These are phyloP conservation scores for Lonchura striata DNA, from an alignment of 2,113 vertebrate species.

Conservation along the genomic window DNA sequence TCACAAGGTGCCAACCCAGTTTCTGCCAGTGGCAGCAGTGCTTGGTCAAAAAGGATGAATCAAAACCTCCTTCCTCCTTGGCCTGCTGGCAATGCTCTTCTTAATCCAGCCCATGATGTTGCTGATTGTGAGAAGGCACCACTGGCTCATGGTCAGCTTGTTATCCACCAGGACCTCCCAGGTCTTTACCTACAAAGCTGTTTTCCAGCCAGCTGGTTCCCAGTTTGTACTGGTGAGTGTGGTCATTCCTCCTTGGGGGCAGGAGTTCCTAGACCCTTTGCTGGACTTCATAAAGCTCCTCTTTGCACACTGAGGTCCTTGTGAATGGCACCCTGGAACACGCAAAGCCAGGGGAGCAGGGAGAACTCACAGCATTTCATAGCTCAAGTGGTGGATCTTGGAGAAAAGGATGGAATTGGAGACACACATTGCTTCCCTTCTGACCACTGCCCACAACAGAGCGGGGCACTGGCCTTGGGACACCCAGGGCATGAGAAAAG, in stretches of 20 bases:
- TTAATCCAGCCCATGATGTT: neutral
- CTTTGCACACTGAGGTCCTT: neutral
- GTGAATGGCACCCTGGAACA: neutral
- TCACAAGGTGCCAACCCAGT: neutral
- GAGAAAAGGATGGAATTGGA: neutral
- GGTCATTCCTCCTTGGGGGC: neutral
- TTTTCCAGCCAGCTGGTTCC: neutral
- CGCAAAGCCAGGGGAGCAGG: neutral
- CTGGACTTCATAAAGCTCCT: neutral
- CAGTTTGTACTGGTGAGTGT: neutral
- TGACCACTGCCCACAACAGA: neutral
- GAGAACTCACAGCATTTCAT: neutral
- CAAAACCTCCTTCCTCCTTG: neutral
- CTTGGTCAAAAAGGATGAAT: neutral
- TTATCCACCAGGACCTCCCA: neutral
- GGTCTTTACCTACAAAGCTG: neutral
- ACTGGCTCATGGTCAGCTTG: neutral
- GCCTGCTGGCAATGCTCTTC: neutral
- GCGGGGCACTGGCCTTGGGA: fast-evolving
- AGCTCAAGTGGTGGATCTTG: neutral
- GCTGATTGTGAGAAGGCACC: neutral
- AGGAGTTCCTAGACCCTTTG: neutral
- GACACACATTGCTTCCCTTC: neutral
- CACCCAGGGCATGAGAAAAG: neutral
- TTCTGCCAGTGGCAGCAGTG: neutral